Evolutionary conservation across 1,140 invertebrate species (phyloP), one percentile per base, ranked within the genome.

Genomic region (Thaumetopoea pityocampa): DNA sequence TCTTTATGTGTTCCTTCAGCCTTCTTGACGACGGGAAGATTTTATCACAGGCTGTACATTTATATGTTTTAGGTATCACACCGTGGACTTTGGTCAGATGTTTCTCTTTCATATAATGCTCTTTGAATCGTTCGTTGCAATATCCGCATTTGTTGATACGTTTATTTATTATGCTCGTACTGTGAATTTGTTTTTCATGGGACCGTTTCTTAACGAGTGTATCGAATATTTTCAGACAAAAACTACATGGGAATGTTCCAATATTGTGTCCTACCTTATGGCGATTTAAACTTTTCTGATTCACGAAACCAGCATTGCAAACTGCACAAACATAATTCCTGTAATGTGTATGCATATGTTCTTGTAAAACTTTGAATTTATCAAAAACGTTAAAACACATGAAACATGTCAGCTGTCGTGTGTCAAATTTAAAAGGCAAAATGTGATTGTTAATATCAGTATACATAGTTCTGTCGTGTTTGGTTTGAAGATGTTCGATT

Each of bases 261-360:
- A 18, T 44, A 2, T 48, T 28, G 8, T 68, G 64, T 0, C 41
- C 41, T 3, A 45, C 20, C 1, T 42, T 23, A 15, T 71, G 64
- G 1, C 26, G 20, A 1, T 19, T 30, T 4, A 71, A 34, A 0
- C 45, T 49, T 2, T 7, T 28, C 0, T 44, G 19, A 4, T 44
- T 64, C 0, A 67, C 45, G 26, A 60, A 73, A 4, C 63, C 58
- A 0, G 45, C 14, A n/a, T 59, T 51, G 26, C 70, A 74, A 1
- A 52, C 42, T 0, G 65, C 54, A 6, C 70, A 74, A 0, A 74
- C 28, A 15, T 52, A 67, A 35, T 67, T 67, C 5, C 41, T 42
- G 15, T 60, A 68, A 46, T 71, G 67, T 2, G 42, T 26, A 12
- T 57, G 63, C 51, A 67, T 65, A 34, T 71, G 70, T 14, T 55